These are phyloP conservation scores for Diaphora mendica DNA, from an alignment of 2,888 invertebrate species.

Conservation along the genomic window DNA sequence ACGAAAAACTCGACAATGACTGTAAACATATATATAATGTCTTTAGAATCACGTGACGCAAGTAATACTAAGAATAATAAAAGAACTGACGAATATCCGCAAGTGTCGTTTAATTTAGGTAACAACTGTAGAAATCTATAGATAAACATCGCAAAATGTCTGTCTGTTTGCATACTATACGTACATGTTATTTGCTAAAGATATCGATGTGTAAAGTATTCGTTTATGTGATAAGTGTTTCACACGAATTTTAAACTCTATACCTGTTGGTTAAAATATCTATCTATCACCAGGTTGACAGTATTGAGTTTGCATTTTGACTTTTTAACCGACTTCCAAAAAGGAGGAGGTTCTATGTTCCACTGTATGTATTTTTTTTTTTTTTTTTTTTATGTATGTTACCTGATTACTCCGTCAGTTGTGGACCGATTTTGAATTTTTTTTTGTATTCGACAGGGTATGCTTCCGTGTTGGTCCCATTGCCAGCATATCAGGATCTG, in stretches of 20 bases:
- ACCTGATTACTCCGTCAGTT: too few relatives aligned
- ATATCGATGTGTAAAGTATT: constrained; percentile 4
- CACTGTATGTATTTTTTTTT: too few relatives aligned
- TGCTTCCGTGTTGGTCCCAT: too few relatives aligned
- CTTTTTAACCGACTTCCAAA: too few relatives aligned
- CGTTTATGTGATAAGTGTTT: constrained; percentile 11
- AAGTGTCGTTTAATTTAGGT: neutral
- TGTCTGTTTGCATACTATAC: constrained; percentile 11
- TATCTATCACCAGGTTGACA: neutral
- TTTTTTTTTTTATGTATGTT: too few relatives aligned
- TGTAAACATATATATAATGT: neutral
- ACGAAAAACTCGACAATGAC: neutral
- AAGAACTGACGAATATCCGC: constrained; percentile 8
- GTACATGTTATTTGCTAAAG: constrained; percentile 10
- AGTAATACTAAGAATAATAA: constrained; percentile 5
- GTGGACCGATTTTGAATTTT: too few relatives aligned
- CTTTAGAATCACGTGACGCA: constrained; percentile 1
- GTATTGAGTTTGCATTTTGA: neutral
- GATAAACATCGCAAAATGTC: constrained; percentile 11
- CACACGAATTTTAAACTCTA: constrained; percentile 9
- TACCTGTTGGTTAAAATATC: neutral
- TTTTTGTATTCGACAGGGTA: too few relatives aligned
- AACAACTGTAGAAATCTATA: constrained; percentile 3
- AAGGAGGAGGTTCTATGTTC: too few relatives aligned
- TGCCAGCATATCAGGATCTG: too few relatives aligned